phyloP scores from a whole-genome alignment of 1,140 invertebrate genomes.

The Piezodorus guildinii region DNA sequence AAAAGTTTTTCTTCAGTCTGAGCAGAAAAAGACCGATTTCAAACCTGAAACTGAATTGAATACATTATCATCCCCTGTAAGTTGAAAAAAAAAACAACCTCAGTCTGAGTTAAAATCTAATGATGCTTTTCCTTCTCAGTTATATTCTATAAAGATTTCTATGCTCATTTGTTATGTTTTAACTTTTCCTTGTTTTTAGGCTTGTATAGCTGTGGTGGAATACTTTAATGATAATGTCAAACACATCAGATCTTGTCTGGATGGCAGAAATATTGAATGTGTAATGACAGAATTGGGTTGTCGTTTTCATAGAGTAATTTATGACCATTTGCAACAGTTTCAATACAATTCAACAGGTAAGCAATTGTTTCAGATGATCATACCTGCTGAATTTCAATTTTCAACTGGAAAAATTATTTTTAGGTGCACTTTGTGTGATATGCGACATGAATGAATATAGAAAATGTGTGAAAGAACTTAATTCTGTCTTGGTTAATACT shows the following conservation, averaged over 20 bases:
- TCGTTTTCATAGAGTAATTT: conserved; percentile 84
- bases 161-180: neutral
- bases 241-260: conserved; percentile 72
- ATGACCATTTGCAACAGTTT: conserved; percentile 89
- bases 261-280: conserved; percentile 84
- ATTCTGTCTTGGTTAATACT: conserved; percentile 62
- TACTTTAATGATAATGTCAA: conserved; percentile 67
- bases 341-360: conserved; percentile 87
- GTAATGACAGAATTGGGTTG: conserved; percentile 81
- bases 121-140: too few relatives aligned
- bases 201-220: conserved; percentile 76
- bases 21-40: conserved; percentile 94
- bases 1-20: conserved; percentile 75
- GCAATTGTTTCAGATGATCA: neutral
- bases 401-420: conserved; percentile 25
- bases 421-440: conserved; percentile 91
- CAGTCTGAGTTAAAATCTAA: too few relatives aligned
- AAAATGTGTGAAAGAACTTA: conserved; percentile 63
- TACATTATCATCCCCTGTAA: conserved; percentile 58
- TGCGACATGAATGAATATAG: conserved; percentile 95
- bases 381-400: conserved; percentile 17
- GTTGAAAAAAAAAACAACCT: conserved; percentile 19
- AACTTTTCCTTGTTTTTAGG: conserved; percentile 41
- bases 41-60: conserved; percentile 78
- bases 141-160: too few relatives aligned